phyloP scores from a whole-genome alignment of 2,113 vertebrate genomes.

The Anguilla japonica region DNA sequence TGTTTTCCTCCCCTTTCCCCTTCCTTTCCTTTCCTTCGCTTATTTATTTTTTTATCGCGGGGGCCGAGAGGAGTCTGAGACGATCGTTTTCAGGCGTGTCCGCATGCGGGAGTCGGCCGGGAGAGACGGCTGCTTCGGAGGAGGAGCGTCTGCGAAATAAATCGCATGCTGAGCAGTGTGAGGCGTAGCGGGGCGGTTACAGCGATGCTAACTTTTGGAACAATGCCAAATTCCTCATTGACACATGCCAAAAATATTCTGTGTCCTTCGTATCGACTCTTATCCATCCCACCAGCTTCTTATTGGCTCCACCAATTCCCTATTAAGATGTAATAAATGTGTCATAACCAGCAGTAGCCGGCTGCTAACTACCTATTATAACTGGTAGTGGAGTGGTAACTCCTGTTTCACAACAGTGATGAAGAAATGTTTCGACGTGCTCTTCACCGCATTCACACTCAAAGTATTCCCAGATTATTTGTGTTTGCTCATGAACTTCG shows the following conservation, averaged over 20 bases:
- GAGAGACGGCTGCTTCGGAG: not conserved
- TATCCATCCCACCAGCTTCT: not conserved
- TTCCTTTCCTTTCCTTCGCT: not conserved
- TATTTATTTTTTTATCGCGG: not conserved
- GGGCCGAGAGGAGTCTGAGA: constrained; percentile 30
- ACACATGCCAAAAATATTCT: not conserved
- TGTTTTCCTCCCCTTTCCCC: constrained; percentile 56
- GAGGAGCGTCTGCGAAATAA: constrained; percentile 37
- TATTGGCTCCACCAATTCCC: not conserved
- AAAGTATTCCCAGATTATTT: not conserved
- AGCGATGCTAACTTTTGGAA: constrained; percentile 47
- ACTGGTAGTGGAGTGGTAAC: not conserved
- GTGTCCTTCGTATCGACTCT: constrained; percentile 29
- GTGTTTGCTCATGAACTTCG: not conserved
- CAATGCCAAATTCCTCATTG: constrained; percentile 13
- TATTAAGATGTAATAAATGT: not conserved
- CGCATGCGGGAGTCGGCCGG: not conserved
- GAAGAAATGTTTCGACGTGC: not conserved
- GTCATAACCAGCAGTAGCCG: not conserved
- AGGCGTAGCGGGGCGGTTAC: constrained; percentile 43
- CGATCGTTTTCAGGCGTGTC: not conserved
- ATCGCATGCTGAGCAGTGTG: constrained; percentile 39
- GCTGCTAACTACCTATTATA: too few species aligned
- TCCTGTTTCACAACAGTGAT: not conserved
- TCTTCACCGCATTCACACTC: not conserved